Evolutionary conservation across 1,140 invertebrate species (phyloP).

Genomic region (Hydropsyche tenuis): DNA sequence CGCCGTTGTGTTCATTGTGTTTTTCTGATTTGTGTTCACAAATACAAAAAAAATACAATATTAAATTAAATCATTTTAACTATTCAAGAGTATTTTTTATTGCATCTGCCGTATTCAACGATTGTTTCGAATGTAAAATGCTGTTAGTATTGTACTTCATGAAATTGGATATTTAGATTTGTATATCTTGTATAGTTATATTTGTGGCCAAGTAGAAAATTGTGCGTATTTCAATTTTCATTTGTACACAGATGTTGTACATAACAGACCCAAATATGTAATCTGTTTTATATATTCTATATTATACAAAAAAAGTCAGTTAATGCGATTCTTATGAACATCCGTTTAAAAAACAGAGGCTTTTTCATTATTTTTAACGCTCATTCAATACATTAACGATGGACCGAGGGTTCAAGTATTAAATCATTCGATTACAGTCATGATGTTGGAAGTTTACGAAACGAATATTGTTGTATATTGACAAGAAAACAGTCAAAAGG

Average conservation of each 20-base stretch:
- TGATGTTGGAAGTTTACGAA: background rate
- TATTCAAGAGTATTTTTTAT: too few species aligned
- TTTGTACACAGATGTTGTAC: slow-evolving; percentile 9
- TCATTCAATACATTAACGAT: too few species aligned
- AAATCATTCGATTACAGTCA: too few species aligned
- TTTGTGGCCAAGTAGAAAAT: slow-evolving; percentile 12
- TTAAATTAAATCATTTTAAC: too few species aligned
- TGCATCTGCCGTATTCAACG: too few species aligned
- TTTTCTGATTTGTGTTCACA: too few species aligned
- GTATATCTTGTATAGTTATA: slow-evolving; percentile 24
- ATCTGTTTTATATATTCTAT: background rate
- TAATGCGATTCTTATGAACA: slow-evolving; percentile 3
- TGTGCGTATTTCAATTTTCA: slow-evolving; percentile 9
- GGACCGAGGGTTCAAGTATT: too few species aligned
- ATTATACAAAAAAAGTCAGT: background rate
- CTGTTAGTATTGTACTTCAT: too few species aligned
- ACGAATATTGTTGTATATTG: background rate
- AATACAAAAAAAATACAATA: too few species aligned
- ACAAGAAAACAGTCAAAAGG: background rate
- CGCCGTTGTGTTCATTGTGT: background rate
- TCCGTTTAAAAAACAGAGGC: background rate
- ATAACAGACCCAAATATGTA: background rate
- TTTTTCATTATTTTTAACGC: too few species aligned
- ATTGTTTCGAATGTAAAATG: too few species aligned
- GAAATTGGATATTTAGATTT: background rate